Evolutionary conservation across 2,113 vertebrate species (phyloP).

Genomic region (Bathybates hornii): DNA sequence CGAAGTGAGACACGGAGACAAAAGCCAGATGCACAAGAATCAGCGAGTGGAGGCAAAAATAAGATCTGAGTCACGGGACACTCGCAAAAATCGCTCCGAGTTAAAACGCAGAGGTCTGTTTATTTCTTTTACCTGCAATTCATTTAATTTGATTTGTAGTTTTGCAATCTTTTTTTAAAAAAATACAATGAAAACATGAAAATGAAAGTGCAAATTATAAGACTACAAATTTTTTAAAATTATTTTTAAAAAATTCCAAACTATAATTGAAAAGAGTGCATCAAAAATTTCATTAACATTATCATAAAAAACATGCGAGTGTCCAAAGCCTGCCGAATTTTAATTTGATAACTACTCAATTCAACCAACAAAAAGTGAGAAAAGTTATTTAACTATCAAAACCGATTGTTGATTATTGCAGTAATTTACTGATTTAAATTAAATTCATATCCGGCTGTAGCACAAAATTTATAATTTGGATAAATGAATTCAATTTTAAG

Average conservation of each 20-base stretch:
- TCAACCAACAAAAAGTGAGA: not conserved
- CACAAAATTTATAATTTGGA: not conserved
- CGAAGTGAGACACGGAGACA: not conserved
- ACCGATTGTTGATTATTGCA: not conserved
- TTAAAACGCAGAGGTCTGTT: rapidly evolving
- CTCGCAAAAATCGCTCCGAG: not conserved
- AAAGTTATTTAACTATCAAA: not conserved
- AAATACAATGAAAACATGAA: not conserved
- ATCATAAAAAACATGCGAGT: not conserved
- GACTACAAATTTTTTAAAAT: rapidly evolving
- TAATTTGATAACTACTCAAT: not conserved
- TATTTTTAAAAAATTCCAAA: not conserved
- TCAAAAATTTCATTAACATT: not conserved
- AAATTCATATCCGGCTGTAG: not conserved
- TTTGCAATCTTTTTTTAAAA: rapidly evolving
- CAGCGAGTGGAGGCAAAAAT: not conserved
- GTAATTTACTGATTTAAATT: not conserved
- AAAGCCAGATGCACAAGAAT: not conserved
- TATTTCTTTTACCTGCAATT: not conserved
- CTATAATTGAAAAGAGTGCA: not conserved
- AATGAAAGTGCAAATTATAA: rapidly evolving
- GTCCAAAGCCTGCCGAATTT: not conserved
- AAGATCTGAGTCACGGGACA: not conserved
- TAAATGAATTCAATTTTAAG: not conserved
- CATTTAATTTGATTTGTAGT: not conserved